A percentile compares a stretch with the other conserved stretches of the same genome.
Evolutionary conservation across 2,888 invertebrate species (phyloP).

Genomic region (Scaptomyza polygonia): DNA sequence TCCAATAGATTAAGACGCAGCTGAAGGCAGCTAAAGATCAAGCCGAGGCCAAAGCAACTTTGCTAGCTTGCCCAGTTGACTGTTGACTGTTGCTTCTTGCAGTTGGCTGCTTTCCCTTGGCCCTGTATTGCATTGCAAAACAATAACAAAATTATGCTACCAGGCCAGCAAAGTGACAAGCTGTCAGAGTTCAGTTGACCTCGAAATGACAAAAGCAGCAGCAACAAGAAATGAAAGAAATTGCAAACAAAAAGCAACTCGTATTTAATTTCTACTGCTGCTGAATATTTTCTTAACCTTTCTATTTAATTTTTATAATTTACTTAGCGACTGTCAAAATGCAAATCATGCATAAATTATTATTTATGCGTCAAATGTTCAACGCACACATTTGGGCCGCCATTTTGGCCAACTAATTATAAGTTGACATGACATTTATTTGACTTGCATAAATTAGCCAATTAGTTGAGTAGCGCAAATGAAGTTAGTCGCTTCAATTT

Average conservation of each 20-base stretch:
- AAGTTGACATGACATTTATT: constrained; percentile 78
- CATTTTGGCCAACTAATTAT: constrained; percentile 69
- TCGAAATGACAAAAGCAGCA: constrained; percentile 10
- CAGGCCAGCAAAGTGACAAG: constrained; percentile 45
- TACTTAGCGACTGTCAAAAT: constrained; percentile 37
- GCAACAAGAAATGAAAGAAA: not conserved
- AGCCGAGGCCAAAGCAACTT: constrained; percentile 10
- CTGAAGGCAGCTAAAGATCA: constrained; percentile 35
- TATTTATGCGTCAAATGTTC: constrained; percentile 21
- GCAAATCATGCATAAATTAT: constrained; percentile 53
- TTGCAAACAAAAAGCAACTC: not conserved
- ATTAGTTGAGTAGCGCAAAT: constrained; percentile 70
- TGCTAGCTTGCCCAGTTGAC: constrained; percentile 22
- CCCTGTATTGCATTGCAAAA: constrained; percentile 68
- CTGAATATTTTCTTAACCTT: constrained; percentile 3
- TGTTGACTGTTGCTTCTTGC: constrained; percentile 26
- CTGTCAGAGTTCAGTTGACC: constrained; percentile 46
- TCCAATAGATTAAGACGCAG: constrained; percentile 72
- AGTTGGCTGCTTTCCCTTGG: not conserved
- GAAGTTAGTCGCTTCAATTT: constrained; percentile 53
- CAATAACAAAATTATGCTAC: constrained; percentile 75
- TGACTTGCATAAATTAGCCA: constrained; percentile 79
- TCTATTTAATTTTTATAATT: constrained; percentile 21
- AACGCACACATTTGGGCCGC: constrained; percentile 27
- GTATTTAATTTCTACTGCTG: not conserved